These are phyloP conservation scores for Callimorpha dominula DNA, from an alignment of 2,888 invertebrate genomes.

Conservation along the genomic window DNA sequence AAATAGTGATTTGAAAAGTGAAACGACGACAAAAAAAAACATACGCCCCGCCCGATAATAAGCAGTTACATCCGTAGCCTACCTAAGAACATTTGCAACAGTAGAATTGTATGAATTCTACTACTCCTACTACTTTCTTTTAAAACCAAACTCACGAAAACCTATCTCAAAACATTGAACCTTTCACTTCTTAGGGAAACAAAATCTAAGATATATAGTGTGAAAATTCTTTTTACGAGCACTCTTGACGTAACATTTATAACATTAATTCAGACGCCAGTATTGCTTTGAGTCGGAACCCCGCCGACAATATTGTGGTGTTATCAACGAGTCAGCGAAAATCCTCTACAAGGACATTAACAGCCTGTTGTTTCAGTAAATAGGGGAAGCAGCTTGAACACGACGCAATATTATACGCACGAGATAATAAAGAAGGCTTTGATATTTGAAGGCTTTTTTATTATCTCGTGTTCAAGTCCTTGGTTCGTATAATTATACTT, in stretches of 20 bases:
- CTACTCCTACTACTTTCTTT: neutral
- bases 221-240: slow-evolving; percentile 34
- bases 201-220: slow-evolving; percentile 18
- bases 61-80: too few relatives aligned
- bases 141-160: neutral
- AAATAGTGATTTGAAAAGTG: too few relatives aligned
- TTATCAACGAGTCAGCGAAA: slow-evolving; percentile 22
- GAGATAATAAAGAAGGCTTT: slow-evolving; percentile 13
- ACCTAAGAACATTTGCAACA: too few relatives aligned
- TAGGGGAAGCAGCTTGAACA: slow-evolving; percentile 12
- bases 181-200: slow-evolving; percentile 7
- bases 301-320: slow-evolving; percentile 23
- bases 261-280: slow-evolving; percentile 26
- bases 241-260: slow-evolving; percentile 33
- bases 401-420: slow-evolving; percentile 9
- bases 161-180: neutral
- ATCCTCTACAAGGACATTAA: slow-evolving; percentile 29
- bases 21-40: too few relatives aligned
- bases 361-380: slow-evolving; percentile 25
- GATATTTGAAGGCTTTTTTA: neutral
- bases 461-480: neutral
- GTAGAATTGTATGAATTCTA: neutral
- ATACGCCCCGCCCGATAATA: too few relatives aligned
- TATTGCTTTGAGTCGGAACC: slow-evolving; percentile 17
- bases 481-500: neutral